These are phyloP conservation scores for Erythrolamprus reginae DNA, from an alignment of 2,113 vertebrate species.

Conservation along the genomic window DNA sequence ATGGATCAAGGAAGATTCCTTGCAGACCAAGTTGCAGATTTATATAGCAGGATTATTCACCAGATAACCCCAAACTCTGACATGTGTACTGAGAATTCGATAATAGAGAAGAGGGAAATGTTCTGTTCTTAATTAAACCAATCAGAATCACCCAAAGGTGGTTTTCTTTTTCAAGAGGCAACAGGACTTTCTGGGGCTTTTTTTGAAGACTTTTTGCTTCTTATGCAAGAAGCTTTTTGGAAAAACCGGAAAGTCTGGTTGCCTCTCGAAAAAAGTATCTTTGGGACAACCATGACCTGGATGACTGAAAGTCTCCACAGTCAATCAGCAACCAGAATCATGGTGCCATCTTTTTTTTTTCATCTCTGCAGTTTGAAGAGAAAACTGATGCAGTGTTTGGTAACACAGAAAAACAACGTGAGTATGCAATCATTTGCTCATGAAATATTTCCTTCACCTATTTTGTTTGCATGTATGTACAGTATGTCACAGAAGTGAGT, in stretches of 20 bases:
- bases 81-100: not conserved
- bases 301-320: too few species aligned
- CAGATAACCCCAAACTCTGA: not conserved
- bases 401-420: conserved; percentile 76
- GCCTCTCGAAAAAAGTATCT: too few species aligned
- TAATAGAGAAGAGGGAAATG: not conserved
- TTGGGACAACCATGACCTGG: too few species aligned
- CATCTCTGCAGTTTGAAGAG: conserved; percentile 73
- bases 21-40: too few species aligned
- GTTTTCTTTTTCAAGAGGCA: too few species aligned
- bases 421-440: conserved; percentile 58
- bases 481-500: too few species aligned
- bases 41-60: not conserved
- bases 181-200: too few species aligned
- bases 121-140: not conserved
- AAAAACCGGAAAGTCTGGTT: too few species aligned
- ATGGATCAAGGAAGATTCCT: too few species aligned
- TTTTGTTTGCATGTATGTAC: not conserved
- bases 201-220: too few species aligned
- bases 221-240: too few species aligned
- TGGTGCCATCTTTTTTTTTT: conserved; percentile 49
- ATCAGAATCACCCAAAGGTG: conserved; percentile 15
- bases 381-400: conserved; percentile 74
- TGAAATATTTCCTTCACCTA: not conserved
- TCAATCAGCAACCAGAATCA: not conserved